Percentiles rank a stretch among this genome's conserved stretches.
These are phyloP conservation scores for Dreissena polymorpha DNA, from an alignment of 1,140 invertebrate species.

Conservation along the genomic window DNA sequence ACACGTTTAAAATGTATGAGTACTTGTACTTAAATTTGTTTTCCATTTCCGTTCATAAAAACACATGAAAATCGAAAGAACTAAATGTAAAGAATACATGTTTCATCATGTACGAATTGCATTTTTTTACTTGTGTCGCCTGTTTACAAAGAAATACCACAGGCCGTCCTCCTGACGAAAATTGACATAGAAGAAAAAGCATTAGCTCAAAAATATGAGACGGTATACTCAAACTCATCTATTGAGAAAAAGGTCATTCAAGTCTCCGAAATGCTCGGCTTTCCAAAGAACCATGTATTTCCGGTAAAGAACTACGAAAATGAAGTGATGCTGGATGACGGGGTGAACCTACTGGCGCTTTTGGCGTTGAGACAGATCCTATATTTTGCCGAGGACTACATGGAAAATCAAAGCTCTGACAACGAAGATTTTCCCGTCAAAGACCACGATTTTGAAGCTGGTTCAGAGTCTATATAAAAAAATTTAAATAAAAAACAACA, in stretches of 20 bases:
- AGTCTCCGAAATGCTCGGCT: conserved; percentile 29
- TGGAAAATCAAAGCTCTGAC: neutral
- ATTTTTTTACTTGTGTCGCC: too few relatives aligned
- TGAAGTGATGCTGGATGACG: conserved; percentile 23
- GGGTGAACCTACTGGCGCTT: conserved; percentile 16
- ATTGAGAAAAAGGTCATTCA: conserved; percentile 23
- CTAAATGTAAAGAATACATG: too few relatives aligned
- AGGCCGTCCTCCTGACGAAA: conserved; percentile 44
- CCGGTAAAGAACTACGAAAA: conserved; percentile 49
- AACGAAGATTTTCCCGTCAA: too few relatives aligned
- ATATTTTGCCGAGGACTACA: conserved; percentile 31
- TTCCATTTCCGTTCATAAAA: too few relatives aligned
- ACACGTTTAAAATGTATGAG: neutral
- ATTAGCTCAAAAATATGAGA: conserved; percentile 4
- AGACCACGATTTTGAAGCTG: too few relatives aligned
- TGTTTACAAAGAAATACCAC: conserved; percentile 30
- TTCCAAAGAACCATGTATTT: conserved; percentile 43
- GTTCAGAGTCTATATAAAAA: too few relatives aligned
- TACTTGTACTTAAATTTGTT: neutral
- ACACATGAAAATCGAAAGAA: too few relatives aligned
- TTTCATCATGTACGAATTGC: too few relatives aligned
- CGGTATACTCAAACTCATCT: neutral
- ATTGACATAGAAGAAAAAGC: conserved; percentile 24
- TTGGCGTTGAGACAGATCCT: conserved; percentile 24
- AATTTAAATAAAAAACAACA: too few relatives aligned